phyloP scores from a whole-genome alignment of 1,140 invertebrate genomes.

The Acromyrmex charruanus region DNA sequence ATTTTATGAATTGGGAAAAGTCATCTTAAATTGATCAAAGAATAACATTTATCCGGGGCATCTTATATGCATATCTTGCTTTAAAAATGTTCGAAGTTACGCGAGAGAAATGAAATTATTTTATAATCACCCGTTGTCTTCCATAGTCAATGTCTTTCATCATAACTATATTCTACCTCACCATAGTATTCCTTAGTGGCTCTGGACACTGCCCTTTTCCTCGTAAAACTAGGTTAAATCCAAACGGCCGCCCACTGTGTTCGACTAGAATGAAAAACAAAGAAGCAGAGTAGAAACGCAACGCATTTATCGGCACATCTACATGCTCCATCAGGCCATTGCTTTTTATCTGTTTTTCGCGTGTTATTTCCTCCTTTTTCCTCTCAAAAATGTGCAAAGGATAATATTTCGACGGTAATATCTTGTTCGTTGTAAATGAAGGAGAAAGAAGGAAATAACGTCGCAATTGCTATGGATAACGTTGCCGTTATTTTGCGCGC shows the following conservation, averaged over 20 bases:
- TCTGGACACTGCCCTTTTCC: conserved; percentile 21
- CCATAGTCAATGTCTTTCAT: not conserved
- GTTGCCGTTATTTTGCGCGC: not conserved
- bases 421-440: not conserved
- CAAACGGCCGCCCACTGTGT: conserved; percentile 50
- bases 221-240: conserved; percentile 67
- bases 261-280: conserved; percentile 42
- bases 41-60: not conserved
- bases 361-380: conserved; percentile 11
- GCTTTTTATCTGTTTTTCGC: conserved; percentile 9
- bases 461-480: not conserved
- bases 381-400: conserved; percentile 10
- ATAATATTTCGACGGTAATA: conserved; percentile 23
- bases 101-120: conserved; percentile 60
- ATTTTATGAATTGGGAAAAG: not conserved
- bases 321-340: conserved; percentile 17
- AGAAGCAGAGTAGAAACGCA: conserved; percentile 5
- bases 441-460: not conserved
- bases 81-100: conserved; percentile 20
- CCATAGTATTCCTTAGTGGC: conserved; percentile 48
- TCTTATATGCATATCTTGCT: not conserved
- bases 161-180: conserved; percentile 51
- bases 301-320: not conserved
- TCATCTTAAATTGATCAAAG: not conserved
- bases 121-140: conserved; percentile 15